These are phyloP conservation scores for Drosophila watanabei DNA, from an alignment of 1,140 invertebrate genomes.

Conservation along the genomic window DNA sequence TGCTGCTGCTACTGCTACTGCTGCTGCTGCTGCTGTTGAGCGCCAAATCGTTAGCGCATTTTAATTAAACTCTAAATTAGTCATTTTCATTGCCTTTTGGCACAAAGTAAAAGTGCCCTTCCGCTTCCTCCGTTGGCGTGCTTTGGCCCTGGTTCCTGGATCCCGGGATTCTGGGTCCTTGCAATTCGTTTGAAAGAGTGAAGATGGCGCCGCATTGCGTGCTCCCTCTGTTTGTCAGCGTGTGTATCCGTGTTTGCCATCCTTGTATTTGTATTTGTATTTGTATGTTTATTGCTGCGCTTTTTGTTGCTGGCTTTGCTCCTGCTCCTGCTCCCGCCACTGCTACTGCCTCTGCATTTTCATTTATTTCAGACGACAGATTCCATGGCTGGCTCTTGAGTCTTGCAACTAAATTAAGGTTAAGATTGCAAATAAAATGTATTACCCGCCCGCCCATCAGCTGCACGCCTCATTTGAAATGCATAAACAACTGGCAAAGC, in stretches of 20 bases:
- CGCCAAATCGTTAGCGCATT: conserved; percentile 78
- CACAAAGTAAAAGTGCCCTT: conserved; percentile 66
- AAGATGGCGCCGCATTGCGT: conserved; percentile 59
- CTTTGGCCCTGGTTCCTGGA: conserved; percentile 1
- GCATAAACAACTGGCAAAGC: conserved; percentile 80
- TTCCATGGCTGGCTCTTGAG: conserved; percentile 58
- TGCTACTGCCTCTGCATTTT: conserved; percentile 64
- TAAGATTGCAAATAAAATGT: conserved; percentile 84
- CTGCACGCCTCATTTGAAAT: conserved; percentile 73
- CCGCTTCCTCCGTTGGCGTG: conserved; percentile 4
- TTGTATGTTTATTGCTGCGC: conserved; percentile 75
- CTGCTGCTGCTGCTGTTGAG: conserved; percentile 41
- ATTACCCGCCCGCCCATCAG: conserved; percentile 53
- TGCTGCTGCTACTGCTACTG: conserved; percentile 5
- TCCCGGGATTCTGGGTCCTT: conserved; percentile 25
- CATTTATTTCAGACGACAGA: conserved; percentile 80
- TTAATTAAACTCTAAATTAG: conserved; percentile 84
- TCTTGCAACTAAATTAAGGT: conserved; percentile 81
- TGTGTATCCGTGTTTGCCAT: conserved; percentile 34
- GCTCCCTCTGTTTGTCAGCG: conserved; percentile 22
- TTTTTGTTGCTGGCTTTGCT: conserved; percentile 65
- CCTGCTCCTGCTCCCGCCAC: conserved; percentile 7
- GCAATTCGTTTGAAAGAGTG: conserved; percentile 58
- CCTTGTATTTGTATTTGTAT: conserved; percentile 34
- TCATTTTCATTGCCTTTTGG: conserved; percentile 79